A percentile compares a stretch with the other conserved stretches of the same genome.
These are phyloP conservation scores for Aspidiotus destructor DNA, from an alignment of 2,888 invertebrate genomes.

Conservation along the genomic window DNA sequence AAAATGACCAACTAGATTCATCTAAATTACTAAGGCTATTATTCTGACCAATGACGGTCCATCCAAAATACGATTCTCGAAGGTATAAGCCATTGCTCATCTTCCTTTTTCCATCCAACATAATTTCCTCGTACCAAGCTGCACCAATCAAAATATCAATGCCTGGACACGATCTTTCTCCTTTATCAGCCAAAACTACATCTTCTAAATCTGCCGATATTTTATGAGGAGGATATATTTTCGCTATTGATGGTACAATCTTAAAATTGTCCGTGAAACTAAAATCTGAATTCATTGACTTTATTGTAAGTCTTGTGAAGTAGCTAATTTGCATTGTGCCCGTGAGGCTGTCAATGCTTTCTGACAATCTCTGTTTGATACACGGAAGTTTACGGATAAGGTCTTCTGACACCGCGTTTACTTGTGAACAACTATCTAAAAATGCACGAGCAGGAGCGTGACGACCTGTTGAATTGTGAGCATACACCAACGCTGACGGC, in stretches of 20 bases:
- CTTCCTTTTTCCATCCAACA: conserved; percentile 5
- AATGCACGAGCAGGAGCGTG: not conserved
- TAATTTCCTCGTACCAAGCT: not conserved
- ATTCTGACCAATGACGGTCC: conserved; percentile 33
- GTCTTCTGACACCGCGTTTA: conserved; percentile 2
- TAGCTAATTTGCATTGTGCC: too few relatives aligned
- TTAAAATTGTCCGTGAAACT: not conserved
- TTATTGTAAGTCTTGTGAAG: conserved; percentile 8
- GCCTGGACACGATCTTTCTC: conserved; percentile 33
- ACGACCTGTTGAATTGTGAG: not conserved
- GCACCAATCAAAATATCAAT: conserved; percentile 37
- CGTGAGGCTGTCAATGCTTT: too few relatives aligned
- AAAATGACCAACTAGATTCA: too few relatives aligned
- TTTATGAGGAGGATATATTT: not conserved
- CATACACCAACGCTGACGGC: conserved; percentile 1
- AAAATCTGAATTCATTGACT: conserved; percentile 2
- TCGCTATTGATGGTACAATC: not conserved
- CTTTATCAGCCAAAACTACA: conserved; percentile 35
- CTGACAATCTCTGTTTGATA: too few relatives aligned
- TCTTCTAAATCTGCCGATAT: conserved; percentile 25
- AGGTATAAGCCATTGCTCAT: conserved; percentile 25
- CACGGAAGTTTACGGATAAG: too few relatives aligned
- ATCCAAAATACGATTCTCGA: conserved; percentile 35
- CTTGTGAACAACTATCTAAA: conserved; percentile 6
- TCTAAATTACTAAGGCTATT: not conserved